Conservation (phyloP, 1,140 invertebrate species). For the Atopsyche davidsoni region DNA sequence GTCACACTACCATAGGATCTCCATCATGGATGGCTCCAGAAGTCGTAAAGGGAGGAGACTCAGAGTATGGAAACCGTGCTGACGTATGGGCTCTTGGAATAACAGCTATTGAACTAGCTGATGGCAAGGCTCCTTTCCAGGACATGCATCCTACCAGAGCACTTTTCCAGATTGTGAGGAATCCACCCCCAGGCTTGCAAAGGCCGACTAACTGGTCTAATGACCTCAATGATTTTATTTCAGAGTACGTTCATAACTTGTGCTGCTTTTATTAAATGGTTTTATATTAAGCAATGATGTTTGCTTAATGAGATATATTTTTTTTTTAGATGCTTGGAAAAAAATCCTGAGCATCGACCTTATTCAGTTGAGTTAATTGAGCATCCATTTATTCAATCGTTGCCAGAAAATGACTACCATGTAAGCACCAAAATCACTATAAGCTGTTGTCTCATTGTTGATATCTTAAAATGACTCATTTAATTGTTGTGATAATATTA, state of each 20-base stretch:
- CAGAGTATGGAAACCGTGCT: constrained; percentile 62
- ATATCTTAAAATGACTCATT: no score
- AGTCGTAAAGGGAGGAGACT: constrained; percentile 51
- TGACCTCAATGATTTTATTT: constrained; percentile 75
- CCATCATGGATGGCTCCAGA: constrained; percentile 92
- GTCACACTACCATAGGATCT: constrained; percentile 72
- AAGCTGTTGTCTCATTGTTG: no score
- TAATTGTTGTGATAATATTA: no score
- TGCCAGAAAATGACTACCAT: constrained; percentile 70
- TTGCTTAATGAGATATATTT: background rate
- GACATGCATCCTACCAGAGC: constrained; percentile 82
- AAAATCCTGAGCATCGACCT: constrained; percentile 85
- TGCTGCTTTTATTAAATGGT: no score
- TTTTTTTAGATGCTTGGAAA: constrained; percentile 72
- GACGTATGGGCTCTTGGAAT: constrained; percentile 93
- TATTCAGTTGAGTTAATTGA: constrained; percentile 76
- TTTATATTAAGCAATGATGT: background rate
- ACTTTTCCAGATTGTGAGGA: constrained; percentile 80
- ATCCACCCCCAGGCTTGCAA: constrained; percentile 74
- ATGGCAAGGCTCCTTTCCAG: constrained; percentile 77
- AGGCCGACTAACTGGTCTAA: constrained; percentile 73
- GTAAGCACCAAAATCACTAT: no score
- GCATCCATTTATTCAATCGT: constrained; percentile 75
- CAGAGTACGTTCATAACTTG: constrained; percentile 55
- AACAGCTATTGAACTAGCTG: constrained; percentile 84